phyloP scores from a whole-genome alignment of 2,888 invertebrate genomes.

The Tetrapedia diversipes region DNA sequence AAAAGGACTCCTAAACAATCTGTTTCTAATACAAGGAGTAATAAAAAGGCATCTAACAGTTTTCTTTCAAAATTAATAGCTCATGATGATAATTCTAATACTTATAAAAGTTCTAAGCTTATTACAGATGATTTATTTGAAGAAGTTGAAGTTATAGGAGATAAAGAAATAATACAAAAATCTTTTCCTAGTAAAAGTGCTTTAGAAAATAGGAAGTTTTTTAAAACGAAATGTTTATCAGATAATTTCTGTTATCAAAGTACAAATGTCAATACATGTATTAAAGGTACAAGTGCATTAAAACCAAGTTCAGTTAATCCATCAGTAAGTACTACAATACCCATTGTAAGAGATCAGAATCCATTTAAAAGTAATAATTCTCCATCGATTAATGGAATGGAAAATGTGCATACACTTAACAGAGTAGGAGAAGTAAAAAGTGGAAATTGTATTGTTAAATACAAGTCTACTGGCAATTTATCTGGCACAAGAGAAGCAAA shows the following conservation, averaged over 20 bases:
- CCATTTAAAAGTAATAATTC: slow-evolving; percentile 39
- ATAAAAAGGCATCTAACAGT: slow-evolving; percentile 13
- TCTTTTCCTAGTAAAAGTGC: slow-evolving; percentile 2
- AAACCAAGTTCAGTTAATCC: slow-evolving; percentile 15
- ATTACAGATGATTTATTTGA: slow-evolving; percentile 14
- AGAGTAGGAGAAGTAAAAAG: slow-evolving; percentile 64
- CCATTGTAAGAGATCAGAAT: slow-evolving; percentile 21
- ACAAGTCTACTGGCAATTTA: slow-evolving; percentile 57
- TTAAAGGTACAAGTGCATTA: slow-evolving; percentile 19
- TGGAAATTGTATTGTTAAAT: slow-evolving; percentile 53
- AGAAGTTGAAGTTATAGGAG: neutral
- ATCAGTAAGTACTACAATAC: slow-evolving; percentile 67
- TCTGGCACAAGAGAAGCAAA: slow-evolving; percentile 38
- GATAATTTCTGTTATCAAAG: slow-evolving; percentile 65
- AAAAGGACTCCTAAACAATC: slow-evolving; percentile 22
- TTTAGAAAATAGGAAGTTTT: slow-evolving; percentile 69
- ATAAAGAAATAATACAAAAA: neutral
- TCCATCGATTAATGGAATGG: slow-evolving; percentile 34
- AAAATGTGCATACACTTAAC: slow-evolving; percentile 57
- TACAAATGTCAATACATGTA: slow-evolving; percentile 14
- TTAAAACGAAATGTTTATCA: slow-evolving; percentile 74
- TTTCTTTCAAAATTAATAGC: neutral
- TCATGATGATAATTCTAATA: neutral
- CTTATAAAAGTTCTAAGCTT: neutral
- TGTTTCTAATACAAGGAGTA: slow-evolving; percentile 5